Evolutionary conservation across 92 coral and sea anemone genomes (phyloP), one percentile per base, ranked within the genome.

Genomic region (Epizoanthus stellaris): DNA sequence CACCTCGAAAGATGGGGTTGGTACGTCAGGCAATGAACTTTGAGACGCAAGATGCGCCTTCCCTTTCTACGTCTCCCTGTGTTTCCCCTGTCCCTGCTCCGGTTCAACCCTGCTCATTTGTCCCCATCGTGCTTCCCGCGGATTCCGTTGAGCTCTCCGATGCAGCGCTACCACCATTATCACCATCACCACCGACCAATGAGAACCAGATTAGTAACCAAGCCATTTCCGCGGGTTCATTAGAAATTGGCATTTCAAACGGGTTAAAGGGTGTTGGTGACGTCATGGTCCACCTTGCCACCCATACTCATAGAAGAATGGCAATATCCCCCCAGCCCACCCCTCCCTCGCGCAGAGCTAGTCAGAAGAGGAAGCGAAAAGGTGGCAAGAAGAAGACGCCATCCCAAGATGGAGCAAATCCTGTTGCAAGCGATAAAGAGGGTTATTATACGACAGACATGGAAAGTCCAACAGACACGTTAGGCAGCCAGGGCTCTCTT

Each of bases 261-360:
- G 99, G 99, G 3, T 89, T 97, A 36, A 88, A 80, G 59, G 94
- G 92, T 0, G 92, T 89, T 20, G 94, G 98, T 79, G 98, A 97
- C 65, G 93, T 93, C 72, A 95, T 95, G 94, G 85, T 94, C 5
- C 92, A 96, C 65, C 93, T 96, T 21, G 88, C 98, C 1, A 96
- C 98, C 16, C 95, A 94, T 3, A 80, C 83, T 52, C 94, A 96
- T 21, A 91, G 99, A 40, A 87, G 99, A 40, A 97, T 97, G 99
- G 99, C 99, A 20, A 91, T 97, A 49, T 93, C 99, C 19, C 98
- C 98, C 62, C 91, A 88, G 10, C 87, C 92, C 34, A 81, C 95
- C 39, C 94, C 96, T 47, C 95, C 95, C 61, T 56, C 84, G 4
- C 90, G 88, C 54, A 76, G 92, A 39, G 52, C 76, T 0, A 90